phyloP scores from a whole-genome alignment of 2,797 vertebrate species.

The Pampus argenteus region DNA sequence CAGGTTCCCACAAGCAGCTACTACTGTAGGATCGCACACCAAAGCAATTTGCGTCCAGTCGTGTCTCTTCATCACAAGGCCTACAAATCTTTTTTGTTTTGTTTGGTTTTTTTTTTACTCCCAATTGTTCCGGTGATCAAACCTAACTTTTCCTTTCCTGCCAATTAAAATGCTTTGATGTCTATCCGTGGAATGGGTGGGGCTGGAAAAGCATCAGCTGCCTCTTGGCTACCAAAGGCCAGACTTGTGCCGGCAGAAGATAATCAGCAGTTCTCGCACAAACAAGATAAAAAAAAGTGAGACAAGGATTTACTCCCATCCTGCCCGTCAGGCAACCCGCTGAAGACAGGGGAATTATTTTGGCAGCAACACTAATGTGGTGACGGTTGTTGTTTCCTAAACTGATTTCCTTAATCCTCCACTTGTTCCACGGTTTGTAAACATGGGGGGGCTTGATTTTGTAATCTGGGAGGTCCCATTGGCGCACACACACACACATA shows the following conservation, averaged over 20 bases:
- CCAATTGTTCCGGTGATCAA: slow-evolving; percentile 56
- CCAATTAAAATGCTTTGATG: slow-evolving; percentile 77
- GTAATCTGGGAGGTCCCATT: slow-evolving; percentile 74
- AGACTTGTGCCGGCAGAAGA: slow-evolving; percentile 64
- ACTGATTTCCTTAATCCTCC: slow-evolving; percentile 83
- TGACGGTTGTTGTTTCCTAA: slow-evolving; percentile 80
- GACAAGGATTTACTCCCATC: slow-evolving; percentile 71
- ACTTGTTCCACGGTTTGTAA: slow-evolving; percentile 79
- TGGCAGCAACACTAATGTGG: slow-evolving; percentile 79
- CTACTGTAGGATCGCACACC: slow-evolving; percentile 33
- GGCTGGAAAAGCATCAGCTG: slow-evolving; percentile 52
- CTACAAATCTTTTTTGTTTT: slow-evolving; percentile 50
- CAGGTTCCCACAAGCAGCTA: slow-evolving; percentile 8
- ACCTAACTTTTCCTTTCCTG: slow-evolving; percentile 55
- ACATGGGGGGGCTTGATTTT: slow-evolving; percentile 74
- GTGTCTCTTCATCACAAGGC: slow-evolving; percentile 37
- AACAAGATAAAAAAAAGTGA: slow-evolving; percentile 63
- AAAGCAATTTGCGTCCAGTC: slow-evolving; percentile 57
- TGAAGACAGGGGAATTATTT: slow-evolving; percentile 76
- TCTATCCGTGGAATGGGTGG: slow-evolving; percentile 59
- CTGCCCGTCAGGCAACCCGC: slow-evolving; percentile 71
- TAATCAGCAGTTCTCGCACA: slow-evolving; percentile 75
- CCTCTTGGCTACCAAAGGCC: slow-evolving; percentile 68
- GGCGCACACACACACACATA: slow-evolving; percentile 53
- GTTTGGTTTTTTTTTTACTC: slow-evolving; percentile 1